phyloP scores from a whole-genome alignment of 2,797 vertebrate species.

The Pygocentrus nattereri region DNA sequence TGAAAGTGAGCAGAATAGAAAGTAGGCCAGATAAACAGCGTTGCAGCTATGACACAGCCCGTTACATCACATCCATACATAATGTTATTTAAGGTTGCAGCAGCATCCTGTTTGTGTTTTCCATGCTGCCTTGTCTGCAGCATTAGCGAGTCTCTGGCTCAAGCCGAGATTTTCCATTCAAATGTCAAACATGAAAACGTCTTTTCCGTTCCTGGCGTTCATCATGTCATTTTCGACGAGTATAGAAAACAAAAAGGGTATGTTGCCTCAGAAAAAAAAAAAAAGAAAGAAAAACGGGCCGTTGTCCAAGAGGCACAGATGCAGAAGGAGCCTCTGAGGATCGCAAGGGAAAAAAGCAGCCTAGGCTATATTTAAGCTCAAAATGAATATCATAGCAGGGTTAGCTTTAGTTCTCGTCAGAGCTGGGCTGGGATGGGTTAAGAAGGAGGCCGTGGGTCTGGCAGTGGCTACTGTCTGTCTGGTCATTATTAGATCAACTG shows the following conservation, averaged over 20 bases:
- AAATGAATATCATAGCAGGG: slow-evolving; percentile 15
- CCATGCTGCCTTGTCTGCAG: slow-evolving; percentile 27
- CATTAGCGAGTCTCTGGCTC: slow-evolving; percentile 51
- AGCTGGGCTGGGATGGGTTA: background rate
- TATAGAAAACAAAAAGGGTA: slow-evolving; percentile 44
- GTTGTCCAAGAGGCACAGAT: slow-evolving; percentile 52
- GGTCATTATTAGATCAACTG: slow-evolving; percentile 45
- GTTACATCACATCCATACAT: slow-evolving; percentile 64
- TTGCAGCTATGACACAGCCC: slow-evolving; percentile 57
- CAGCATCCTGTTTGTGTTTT: slow-evolving; percentile 61
- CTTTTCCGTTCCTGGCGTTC: slow-evolving; percentile 50
- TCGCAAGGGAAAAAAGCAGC: slow-evolving; percentile 32
- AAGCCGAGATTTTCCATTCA: slow-evolving; percentile 59
- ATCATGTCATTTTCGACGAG: slow-evolving; percentile 48
- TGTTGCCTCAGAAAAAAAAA: slow-evolving; percentile 44
- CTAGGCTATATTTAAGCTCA: slow-evolving; percentile 42
- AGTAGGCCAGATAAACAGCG: slow-evolving; percentile 79
- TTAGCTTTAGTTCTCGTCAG: background rate
- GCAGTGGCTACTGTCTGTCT: slow-evolving; percentile 44
- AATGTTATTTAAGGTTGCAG: slow-evolving; percentile 61
- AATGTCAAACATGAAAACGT: slow-evolving; percentile 52
- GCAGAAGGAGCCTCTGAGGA: slow-evolving; percentile 22
- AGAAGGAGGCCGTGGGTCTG: slow-evolving; percentile 34
- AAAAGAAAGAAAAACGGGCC: slow-evolving; percentile 30
- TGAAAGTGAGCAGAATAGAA: slow-evolving; percentile 56